These are phyloP conservation scores for Marasmarcha lunaedactyla DNA, from an alignment of 2,888 invertebrate species.

Conservation along the genomic window DNA sequence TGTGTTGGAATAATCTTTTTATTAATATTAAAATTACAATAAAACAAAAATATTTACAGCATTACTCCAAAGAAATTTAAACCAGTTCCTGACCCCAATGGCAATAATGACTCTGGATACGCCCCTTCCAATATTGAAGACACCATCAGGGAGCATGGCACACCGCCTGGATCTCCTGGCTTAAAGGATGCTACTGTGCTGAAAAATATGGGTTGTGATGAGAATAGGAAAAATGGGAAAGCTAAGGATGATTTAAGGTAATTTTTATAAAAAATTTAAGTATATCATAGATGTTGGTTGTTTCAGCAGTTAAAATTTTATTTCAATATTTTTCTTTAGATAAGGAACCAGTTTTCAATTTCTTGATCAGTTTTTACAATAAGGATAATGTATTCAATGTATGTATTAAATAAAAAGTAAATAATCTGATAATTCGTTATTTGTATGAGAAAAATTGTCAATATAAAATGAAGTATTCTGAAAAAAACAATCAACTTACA, in stretches of 20 bases:
- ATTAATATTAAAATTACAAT: too few relatives aligned
- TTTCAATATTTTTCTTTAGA: too few relatives aligned
- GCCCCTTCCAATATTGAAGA: constrained; percentile 74
- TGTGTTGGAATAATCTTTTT: too few relatives aligned
- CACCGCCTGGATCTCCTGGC: constrained; percentile 65
- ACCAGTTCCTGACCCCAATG: constrained; percentile 76
- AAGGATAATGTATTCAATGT: too few relatives aligned
- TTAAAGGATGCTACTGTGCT: constrained; percentile 49
- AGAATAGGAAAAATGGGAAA: constrained; percentile 57
- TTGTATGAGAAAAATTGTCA: too few relatives aligned
- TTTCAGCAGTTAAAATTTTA: background rate
- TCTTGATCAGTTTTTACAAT: too few relatives aligned
- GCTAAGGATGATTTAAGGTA: constrained; percentile 44
- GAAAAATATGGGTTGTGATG: constrained; percentile 43
- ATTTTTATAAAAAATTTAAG: too few relatives aligned
- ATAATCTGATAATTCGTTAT: too few relatives aligned
- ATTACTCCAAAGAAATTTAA: constrained; percentile 38
- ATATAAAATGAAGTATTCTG: too few relatives aligned
- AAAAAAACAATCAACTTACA: too few relatives aligned
- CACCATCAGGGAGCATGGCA: constrained; percentile 67
- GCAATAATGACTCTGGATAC: constrained; percentile 88
- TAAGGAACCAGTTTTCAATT: too few relatives aligned
- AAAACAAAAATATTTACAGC: constrained; percentile 25
- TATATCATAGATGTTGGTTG: background rate
- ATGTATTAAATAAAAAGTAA: too few relatives aligned